phyloP scores from a whole-genome alignment of 53 echinoderm and acorn worm species.

The Henricia sp. region DNA sequence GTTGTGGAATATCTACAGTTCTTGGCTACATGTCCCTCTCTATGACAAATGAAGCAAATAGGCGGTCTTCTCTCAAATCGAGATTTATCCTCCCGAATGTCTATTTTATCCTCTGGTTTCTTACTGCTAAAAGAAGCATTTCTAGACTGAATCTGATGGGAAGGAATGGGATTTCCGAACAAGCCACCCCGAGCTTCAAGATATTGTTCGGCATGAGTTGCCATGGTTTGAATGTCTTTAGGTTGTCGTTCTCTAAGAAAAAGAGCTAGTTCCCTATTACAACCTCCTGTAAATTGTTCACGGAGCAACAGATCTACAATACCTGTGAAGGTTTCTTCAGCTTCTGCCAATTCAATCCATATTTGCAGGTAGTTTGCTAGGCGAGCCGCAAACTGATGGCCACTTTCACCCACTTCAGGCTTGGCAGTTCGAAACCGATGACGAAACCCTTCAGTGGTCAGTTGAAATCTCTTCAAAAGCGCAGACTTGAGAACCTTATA shows the following conservation, averaged over 20 bases:
- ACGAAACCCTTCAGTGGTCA: no score
- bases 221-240: background rate
- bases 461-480: constrained; percentile 10
- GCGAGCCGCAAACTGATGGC: background rate
- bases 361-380: background rate
- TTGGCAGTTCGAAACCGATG: constrained; percentile 1
- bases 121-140: no score
- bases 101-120: no score
- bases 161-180: no score
- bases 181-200: constrained; percentile 19
- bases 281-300: constrained; percentile 33
- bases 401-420: constrained; percentile 8
- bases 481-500: constrained; percentile 29
- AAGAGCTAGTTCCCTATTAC: background rate
- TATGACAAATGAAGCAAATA: no score
- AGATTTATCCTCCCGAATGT: no score
- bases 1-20: no score
- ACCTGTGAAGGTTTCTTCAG: no score
- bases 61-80: no score
- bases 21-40: no score
- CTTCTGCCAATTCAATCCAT: constrained; percentile 35
- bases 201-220: constrained; percentile 51
- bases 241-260: constrained; percentile 39
- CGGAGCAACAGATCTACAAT: constrained; percentile 2
- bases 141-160: no score